A percentile compares a stretch with the other conserved stretches of the same genome.
phyloP scores from a whole-genome alignment of 2,888 invertebrate species.

The Xestoiulus laeticollis region DNA sequence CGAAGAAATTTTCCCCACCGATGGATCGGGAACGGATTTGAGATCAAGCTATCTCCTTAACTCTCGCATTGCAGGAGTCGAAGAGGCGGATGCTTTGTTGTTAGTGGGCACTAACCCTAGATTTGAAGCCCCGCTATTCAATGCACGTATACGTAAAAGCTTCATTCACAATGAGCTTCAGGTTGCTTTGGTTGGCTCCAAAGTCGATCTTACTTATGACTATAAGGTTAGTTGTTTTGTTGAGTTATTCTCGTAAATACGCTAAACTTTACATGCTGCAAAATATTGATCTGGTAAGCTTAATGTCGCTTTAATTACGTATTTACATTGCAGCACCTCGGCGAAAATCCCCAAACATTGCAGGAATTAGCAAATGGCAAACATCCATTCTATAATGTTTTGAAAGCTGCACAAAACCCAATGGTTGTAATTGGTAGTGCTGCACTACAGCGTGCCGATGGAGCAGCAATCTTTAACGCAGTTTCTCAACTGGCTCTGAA shows the following conservation, averaged over 20 bases:
- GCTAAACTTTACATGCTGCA: constrained; percentile 27
- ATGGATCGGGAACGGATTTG: constrained; percentile 83
- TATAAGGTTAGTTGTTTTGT: constrained; percentile 72
- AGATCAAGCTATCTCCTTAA: constrained; percentile 93
- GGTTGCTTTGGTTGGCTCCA: constrained; percentile 87
- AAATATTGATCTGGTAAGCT: neutral
- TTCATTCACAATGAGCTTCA: constrained; percentile 92
- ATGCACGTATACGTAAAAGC: constrained; percentile 93
- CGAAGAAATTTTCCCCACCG: constrained; percentile 87
- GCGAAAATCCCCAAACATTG: constrained; percentile 78
- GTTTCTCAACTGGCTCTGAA: constrained; percentile 75
- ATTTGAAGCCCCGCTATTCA: constrained; percentile 95
- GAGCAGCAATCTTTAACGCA: constrained; percentile 77
- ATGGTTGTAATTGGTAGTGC: constrained; percentile 91
- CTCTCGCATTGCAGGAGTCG: constrained; percentile 86
- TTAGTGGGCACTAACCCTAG: constrained; percentile 97
- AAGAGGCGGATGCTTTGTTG: constrained; percentile 91
- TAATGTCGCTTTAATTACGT: neutral
- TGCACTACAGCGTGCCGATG: constrained; percentile 80
- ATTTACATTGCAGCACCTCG: constrained; percentile 67
- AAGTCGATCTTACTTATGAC: constrained; percentile 91
- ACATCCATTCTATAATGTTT: constrained; percentile 75
- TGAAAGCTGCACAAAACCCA: constrained; percentile 84
- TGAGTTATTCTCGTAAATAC: constrained; percentile 40
- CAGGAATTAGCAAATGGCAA: constrained; percentile 77